Evolutionary conservation across 2,113 vertebrate genomes (phyloP).

Genomic region (Scophthalmus maximus): DNA sequence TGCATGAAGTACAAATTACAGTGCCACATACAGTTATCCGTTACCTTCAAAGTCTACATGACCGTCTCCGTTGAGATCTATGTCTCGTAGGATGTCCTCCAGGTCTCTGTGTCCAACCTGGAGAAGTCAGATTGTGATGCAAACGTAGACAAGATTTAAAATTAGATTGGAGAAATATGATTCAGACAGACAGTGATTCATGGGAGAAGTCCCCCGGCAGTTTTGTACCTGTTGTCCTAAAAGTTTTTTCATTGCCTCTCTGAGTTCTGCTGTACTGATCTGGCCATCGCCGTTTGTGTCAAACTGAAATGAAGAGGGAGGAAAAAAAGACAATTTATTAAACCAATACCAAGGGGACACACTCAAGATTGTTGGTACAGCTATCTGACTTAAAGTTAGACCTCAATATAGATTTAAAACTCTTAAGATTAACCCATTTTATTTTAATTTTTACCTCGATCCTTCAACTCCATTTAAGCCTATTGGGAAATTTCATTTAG

Average conservation of each 20-base stretch:
- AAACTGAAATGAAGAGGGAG: constrained; percentile 85
- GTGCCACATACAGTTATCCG: not conserved
- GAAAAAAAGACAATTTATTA: not conserved
- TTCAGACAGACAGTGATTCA: too few relatives aligned
- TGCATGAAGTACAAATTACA: not conserved
- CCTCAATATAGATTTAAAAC: too few relatives aligned
- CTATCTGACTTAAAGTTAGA: not conserved
- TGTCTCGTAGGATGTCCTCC: constrained; percentile 96
- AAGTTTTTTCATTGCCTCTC: constrained; percentile 98
- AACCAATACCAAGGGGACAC: not conserved
- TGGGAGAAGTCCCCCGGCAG: too few relatives aligned
- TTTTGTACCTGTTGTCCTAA: constrained; percentile 91
- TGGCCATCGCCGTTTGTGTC: constrained; percentile 97
- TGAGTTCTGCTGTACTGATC: constrained; percentile 94
- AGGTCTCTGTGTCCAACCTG: constrained; percentile 95
- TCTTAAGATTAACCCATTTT: too few relatives aligned
- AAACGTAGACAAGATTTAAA: too few relatives aligned
- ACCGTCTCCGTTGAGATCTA: constrained; percentile 97
- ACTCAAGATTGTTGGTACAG: not conserved
- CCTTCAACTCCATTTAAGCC: not conserved
- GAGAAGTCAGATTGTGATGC: constrained; percentile 2
- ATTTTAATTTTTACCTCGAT: not conserved
- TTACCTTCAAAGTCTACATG: constrained; percentile 97
- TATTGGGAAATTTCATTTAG: not conserved
- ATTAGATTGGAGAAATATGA: not conserved